A percentile compares a stretch with the other conserved stretches of the same genome.
phyloP scores from a whole-genome alignment of 2,888 invertebrate genomes.

The Philonicus albiceps region DNA sequence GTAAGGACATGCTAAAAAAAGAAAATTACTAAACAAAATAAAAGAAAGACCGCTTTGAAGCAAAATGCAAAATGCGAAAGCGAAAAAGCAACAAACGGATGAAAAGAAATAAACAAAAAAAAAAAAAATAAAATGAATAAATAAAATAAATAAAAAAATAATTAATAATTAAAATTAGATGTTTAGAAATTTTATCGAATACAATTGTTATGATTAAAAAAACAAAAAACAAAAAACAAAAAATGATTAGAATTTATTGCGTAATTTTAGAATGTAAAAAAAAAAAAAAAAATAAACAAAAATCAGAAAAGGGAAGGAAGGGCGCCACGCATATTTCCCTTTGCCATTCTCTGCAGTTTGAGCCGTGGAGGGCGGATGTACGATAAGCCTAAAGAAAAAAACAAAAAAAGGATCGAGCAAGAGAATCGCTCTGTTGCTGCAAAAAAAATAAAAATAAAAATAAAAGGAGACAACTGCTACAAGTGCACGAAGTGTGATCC shows the following conservation, averaged over 20 bases:
- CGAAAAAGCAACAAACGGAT: too few species aligned
- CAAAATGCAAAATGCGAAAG: too few species aligned
- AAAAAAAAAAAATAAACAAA: neutral
- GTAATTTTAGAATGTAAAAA: neutral
- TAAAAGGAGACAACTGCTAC: too few species aligned
- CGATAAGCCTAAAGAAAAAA: too few species aligned
- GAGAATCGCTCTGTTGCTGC: neutral
- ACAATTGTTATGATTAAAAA: neutral
- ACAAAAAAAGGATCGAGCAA: neutral
- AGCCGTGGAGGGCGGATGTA: too few species aligned
- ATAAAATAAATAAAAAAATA: neutral
- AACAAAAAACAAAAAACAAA: neutral
- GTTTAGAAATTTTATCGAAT: constrained; percentile 2
- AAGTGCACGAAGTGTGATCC: too few species aligned
- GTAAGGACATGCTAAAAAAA: neutral
- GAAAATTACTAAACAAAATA: neutral
- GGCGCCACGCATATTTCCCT: too few species aligned
- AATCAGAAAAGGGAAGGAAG: neutral
- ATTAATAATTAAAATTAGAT: neutral
- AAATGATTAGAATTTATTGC: neutral
- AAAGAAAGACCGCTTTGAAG: too few species aligned
- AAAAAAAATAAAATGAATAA: neutral
- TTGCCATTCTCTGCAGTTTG: too few species aligned
- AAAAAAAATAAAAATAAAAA: too few species aligned
- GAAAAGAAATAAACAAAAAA: neutral